Evolutionary conservation across 2,888 invertebrate species (phyloP), one percentile per base, ranked within the genome.

Genomic region (Agrilus biguttatus): DNA sequence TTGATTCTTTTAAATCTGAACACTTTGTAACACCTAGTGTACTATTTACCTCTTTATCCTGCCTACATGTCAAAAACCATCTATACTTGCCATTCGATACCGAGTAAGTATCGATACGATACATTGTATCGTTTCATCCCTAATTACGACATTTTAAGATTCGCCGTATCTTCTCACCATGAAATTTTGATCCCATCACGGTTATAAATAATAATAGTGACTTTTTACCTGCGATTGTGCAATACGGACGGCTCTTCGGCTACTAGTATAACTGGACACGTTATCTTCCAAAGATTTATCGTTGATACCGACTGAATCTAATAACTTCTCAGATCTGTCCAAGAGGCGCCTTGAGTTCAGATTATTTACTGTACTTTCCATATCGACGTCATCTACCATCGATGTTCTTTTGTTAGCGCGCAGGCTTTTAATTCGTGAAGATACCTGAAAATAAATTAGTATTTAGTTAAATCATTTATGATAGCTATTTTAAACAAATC

Each of bases 271-370:
- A 4, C 28, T 28, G 28, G 28, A 28, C 10, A 28, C 28, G 28
- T 28, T 28, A 5, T 28, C 10, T 28, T 28, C 28, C 28, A 28
- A 28, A 8, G 28, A 28, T 28, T 28, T 28, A 4, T 75, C 73
- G 7, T 75, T 75, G 44, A 78, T 67, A 32, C 80, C 80, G 5
- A 78, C 75, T 43, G 70, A 69, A 55, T 79, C 78, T 14, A 80
- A 65, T 38, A 79, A 69, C 63, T 80, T 80, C 51, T 78, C 77
- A 4, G 78, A 73, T 51, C 78, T 67, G 46, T 70, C 70, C 40
- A 69, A 55, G 48, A 75, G 68, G 55, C 75, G 68, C 47, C 75
- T 72, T 47, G 71, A 72, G 52, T 73, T 75, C 28, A 77, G 63
- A 51, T 69, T 74, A 48, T 71, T 63, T 10, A 77, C 71, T 40